These are phyloP conservation scores for Scytalopus superciliaris DNA, from an alignment of 2,113 vertebrate species.

Conservation along the genomic window DNA sequence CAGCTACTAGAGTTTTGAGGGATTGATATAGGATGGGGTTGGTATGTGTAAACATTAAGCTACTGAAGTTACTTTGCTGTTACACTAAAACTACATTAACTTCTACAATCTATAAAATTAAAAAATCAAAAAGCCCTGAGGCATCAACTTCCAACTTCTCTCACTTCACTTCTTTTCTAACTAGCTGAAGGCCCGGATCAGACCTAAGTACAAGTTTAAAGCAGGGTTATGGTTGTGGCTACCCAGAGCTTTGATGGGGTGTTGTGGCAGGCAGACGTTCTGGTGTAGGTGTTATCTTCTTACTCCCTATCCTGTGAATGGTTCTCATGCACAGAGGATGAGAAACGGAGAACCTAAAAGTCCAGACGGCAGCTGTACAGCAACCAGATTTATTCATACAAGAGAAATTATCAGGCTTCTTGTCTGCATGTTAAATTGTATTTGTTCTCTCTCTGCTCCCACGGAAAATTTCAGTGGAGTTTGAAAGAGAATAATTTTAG, in stretches of 20 bases:
- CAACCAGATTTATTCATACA: background rate
- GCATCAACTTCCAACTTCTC: background rate
- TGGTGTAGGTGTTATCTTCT: background rate
- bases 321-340: background rate
- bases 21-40: too few species aligned
- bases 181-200: background rate
- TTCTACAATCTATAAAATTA: too few species aligned
- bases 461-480: background rate
- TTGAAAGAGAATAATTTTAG: background rate
- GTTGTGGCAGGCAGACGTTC: background rate
- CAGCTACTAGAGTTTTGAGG: too few species aligned
- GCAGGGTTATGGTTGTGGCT: background rate
- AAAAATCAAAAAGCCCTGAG: too few species aligned
- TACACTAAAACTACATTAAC: too few species aligned
- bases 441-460: background rate
- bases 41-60: too few species aligned
- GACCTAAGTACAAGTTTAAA: background rate
- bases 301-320: background rate
- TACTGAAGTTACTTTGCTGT: too few species aligned
- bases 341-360: background rate
- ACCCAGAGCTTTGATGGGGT: accelerated
- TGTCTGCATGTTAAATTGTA: background rate
- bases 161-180: background rate
- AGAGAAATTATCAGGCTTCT: background rate
- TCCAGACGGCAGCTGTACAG: background rate